phyloP scores from a whole-genome alignment of 2,113 vertebrate genomes.

The Egretta garzetta region DNA sequence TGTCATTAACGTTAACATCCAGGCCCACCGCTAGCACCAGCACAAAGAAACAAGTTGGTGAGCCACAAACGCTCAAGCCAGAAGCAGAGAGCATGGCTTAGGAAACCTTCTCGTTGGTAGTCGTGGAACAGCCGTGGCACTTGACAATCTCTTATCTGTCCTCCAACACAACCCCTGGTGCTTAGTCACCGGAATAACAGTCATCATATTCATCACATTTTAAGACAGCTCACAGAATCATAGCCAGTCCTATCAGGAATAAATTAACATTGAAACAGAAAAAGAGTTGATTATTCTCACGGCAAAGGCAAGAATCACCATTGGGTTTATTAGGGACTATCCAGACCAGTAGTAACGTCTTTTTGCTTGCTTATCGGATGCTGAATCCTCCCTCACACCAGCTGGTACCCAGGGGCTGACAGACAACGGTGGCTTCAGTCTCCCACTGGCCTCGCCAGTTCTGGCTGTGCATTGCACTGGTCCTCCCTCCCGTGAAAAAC shows the following conservation, averaged over 20 bases:
- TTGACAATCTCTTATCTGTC: background rate
- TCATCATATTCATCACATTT: background rate
- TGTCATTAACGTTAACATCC: background rate
- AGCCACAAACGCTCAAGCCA: background rate
- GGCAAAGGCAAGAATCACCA: background rate
- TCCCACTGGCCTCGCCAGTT: background rate
- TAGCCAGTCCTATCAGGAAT: background rate
- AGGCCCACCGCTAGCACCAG: background rate
- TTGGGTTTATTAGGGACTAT: background rate
- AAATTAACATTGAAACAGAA: background rate
- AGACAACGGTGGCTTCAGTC: accelerated
- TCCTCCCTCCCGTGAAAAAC: accelerated
- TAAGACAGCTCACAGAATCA: background rate
- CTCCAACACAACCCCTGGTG: background rate
- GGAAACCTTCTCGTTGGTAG: background rate
- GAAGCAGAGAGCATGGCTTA: background rate
- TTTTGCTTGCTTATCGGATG: background rate
- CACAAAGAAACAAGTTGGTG: too few relatives aligned
- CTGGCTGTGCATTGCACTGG: background rate
- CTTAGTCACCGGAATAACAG: background rate
- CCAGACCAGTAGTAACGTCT: accelerated
- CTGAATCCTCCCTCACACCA: background rate
- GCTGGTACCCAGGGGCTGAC: background rate
- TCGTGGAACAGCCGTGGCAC: background rate
- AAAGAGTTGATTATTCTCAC: background rate